Conservation (phyloP, 2,888 invertebrate species). For the Tipula confusa region DNA sequence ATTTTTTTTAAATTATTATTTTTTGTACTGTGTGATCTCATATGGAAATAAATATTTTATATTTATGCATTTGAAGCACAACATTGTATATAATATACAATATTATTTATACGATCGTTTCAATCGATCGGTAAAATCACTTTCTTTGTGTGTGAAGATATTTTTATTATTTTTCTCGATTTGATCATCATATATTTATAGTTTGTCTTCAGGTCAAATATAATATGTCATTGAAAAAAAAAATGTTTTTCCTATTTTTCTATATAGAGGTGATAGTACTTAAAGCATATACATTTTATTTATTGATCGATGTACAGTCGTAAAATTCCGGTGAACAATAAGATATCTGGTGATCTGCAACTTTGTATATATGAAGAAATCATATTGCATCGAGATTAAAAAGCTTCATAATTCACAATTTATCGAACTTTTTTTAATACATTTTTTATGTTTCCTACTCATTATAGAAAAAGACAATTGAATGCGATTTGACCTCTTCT, state of each 20-base stretch:
- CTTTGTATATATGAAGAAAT: not conserved
- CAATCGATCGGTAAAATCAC: not conserved
- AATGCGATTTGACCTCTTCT: too few relatives aligned
- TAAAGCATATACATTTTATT: not conserved
- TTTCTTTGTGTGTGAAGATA: not conserved
- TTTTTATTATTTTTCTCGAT: not conserved
- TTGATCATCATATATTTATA: not conserved
- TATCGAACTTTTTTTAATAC: too few relatives aligned
- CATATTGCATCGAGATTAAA: not conserved
- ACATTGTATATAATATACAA: too few relatives aligned
- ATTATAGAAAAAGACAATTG: too few relatives aligned
- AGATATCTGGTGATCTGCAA: not conserved
- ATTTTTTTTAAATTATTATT: not conserved
- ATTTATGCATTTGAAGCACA: not conserved
- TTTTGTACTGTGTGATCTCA: not conserved
- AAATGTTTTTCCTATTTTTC: too few relatives aligned
- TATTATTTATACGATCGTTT: too few relatives aligned
- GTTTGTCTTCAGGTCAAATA: constrained; percentile 7
- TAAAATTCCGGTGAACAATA: not conserved
- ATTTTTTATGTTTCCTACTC: too few relatives aligned
- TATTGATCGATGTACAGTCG: not conserved
- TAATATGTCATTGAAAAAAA: not conserved
- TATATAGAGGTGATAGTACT: not conserved
- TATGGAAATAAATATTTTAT: not conserved
- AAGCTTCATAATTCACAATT: too few relatives aligned